Percentiles rank a stretch among this genome's conserved stretches.
Evolutionary conservation across 2,888 invertebrate species (phyloP).

Genomic region (Drosophila cognata): DNA sequence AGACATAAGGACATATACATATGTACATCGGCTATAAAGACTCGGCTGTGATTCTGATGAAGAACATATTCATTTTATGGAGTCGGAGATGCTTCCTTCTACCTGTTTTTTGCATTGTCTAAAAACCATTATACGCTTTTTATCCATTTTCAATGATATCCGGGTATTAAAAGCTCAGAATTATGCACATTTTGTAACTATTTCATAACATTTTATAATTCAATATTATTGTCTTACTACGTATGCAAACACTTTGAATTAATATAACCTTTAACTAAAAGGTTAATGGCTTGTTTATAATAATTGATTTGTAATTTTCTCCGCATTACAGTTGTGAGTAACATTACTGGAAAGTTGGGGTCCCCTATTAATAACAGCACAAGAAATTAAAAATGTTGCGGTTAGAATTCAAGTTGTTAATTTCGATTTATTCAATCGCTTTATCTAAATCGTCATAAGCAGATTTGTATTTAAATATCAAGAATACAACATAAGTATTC

Average conservation of each 20-base stretch:
- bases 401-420: constrained; percentile 6
- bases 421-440: neutral
- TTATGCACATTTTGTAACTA: neutral
- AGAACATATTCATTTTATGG: neutral
- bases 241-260: neutral
- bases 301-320: neutral
- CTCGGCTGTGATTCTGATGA: neutral
- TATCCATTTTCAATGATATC: neutral
- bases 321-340: constrained; percentile 7
- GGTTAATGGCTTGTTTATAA: neutral
- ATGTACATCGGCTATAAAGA: too few relatives aligned
- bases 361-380: neutral
- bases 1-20: neutral
- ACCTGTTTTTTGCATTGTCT: neutral
- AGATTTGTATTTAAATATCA: constrained; percentile 1
- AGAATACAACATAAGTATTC: too few relatives aligned
- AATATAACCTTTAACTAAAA: constrained; percentile 3
- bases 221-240: neutral
- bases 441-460: neutral
- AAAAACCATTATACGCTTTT: neutral
- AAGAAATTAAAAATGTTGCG: constrained; percentile 1
- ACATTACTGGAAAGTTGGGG: constrained; percentile 26
- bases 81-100: neutral
- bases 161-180: neutral
- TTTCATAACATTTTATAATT: neutral